Evolutionary conservation across 2,797 vertebrate species (phyloP), one percentile per base, ranked within the genome.

Genomic region (Babyrousa celebensis): DNA sequence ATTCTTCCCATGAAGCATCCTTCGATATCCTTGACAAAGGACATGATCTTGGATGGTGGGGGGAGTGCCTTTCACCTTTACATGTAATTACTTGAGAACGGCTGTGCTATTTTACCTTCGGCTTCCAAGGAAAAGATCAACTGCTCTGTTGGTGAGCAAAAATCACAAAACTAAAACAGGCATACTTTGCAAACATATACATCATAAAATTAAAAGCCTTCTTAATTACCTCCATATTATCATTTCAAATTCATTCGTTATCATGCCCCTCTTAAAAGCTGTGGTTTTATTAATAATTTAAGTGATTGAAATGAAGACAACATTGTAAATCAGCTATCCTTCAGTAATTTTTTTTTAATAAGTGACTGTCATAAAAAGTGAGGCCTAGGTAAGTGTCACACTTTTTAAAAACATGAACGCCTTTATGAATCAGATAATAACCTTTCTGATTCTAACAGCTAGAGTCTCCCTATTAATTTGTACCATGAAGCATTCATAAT

Each of bases 371-470:
- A 94, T 60, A 63, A 75, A 85, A 62, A 54, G 7, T 32, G 7
- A 70, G 21, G 4, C 65, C n/a, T 86, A 85, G 91, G 15, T 86
- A 94, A 95, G 85, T 63, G 72, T 27, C 29, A 87, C 21, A 12
- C 63, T 92, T 82, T 77, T 85, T 40, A 67, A 52, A 40, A 89
- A 23, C 12, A 75, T 78, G 80, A 67, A 86, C 96, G 83, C 67
- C 90, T 95, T 96, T 89, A 88, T 94, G 48, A 90, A 93, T 96
- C 91, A 90, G 16, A 74, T 67, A 91, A 92, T 48, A 79, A 85
- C 6, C 87, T 96, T 96, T 63, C 6, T 88, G 56, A 85, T 95
- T 96, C 67, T 80, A 96, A 96, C 72, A 96, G 25, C 72, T 78
- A 79, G 72, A 48, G 67, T 68, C n/a, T 95, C 21, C 79, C 91